A percentile compares a stretch with the other conserved stretches of the same genome.
Conservation (phyloP, 1,140 invertebrate species). For the Babylonia areolata region DNA sequence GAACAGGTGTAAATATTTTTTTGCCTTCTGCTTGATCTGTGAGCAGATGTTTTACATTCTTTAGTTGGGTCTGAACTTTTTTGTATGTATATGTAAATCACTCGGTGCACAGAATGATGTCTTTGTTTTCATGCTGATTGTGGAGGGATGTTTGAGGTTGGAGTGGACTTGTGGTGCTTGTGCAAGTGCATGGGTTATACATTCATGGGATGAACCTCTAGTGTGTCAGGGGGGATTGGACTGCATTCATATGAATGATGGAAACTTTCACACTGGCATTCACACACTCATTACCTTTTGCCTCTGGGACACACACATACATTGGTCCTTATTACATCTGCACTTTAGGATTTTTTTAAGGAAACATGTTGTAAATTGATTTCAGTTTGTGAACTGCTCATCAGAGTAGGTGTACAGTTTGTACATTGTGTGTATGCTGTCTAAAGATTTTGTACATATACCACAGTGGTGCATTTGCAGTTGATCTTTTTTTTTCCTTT, state of each 20-base stretch:
- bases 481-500: no score
- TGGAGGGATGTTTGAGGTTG: background rate
- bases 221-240: background rate
- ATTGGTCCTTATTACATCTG: no score
- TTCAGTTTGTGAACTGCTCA: slow-evolving; percentile 1
- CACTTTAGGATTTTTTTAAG: no score
- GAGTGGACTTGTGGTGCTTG: background rate
- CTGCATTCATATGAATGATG: background rate
- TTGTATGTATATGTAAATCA: background rate
- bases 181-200: background rate
- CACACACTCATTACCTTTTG: background rate
- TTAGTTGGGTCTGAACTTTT: background rate
- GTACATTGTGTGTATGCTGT: background rate
- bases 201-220: background rate
- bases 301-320: slow-evolving; percentile 16
- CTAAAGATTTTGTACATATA: background rate
- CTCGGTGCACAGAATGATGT: background rate
- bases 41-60: background rate
- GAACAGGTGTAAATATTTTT: background rate
- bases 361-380: background rate
- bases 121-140: background rate
- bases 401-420: background rate
- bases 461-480: background rate
- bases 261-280: background rate
- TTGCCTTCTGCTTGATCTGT: background rate